Evolutionary conservation across 2,113 vertebrate species (phyloP), one percentile per base, ranked within the genome.

Genomic region (Tupaia chinensis): DNA sequence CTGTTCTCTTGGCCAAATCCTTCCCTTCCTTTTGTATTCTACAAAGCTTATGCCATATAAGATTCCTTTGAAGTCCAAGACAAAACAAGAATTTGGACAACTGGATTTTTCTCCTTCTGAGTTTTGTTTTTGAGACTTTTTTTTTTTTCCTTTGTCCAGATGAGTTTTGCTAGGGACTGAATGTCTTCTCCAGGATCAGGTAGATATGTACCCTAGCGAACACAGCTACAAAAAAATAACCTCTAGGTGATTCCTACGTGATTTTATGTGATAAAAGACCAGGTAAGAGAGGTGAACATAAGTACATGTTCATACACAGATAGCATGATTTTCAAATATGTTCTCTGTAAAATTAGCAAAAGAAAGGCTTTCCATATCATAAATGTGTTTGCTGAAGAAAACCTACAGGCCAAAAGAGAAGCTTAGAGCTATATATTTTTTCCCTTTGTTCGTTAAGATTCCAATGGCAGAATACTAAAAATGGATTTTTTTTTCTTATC

Each of bases 11-110:
- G 60, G 73, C 92, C 93, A 96, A 92, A 93, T 87, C 66, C 17
- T 70, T 44, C 19, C 68, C 25, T 93, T 94, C 69, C n/a, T 89
- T 89, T 90, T 7, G 9, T 96, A 80, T 73, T 77, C 54, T 79
- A 61, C 53, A 82, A 84, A 84, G 15, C 69, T 86, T 66, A 78
- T 83, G 84, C 44, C 70, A 69, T 56, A 77, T n/a, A 90, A 44
- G 68, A 84, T 54, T 70, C 25, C 66, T 98, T 91, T 96, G 95
- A 98, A 92, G 84, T 96, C 53, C 58, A 94, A 85, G 80, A 54
- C 22, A 95, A 96, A 93, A 85, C 25, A 72, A 58, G 32, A 65
- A 78, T 74, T 95, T 95, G 94, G 32, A 72, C 69, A 90, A 92
- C 27, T 91, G 61, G 79, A 69, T 69, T 95, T 95, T 92, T 94